A percentile compares a stretch with the other conserved stretches of the same genome.
Conservation (phyloP, 2,113 vertebrate species). For the Hippopotamus amphibius region DNA sequence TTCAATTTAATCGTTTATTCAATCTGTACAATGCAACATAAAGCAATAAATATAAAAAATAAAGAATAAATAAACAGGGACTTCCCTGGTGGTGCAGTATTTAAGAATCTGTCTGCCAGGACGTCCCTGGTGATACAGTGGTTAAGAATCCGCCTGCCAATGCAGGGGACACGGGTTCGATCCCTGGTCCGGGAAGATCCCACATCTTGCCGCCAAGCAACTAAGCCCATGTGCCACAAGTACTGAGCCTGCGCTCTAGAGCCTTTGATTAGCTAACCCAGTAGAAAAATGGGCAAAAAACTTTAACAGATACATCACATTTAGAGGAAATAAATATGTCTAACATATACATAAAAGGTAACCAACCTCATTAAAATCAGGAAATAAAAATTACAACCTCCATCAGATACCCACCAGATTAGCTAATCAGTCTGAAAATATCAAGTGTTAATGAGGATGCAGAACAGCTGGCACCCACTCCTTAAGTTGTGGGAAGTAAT, state of each 20-base stretch:
- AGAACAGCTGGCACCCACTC: not conserved
- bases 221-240: too few species aligned
- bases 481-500: not conserved
- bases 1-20: not conserved
- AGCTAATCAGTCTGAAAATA: not conserved
- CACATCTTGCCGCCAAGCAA: too few species aligned
- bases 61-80: not conserved
- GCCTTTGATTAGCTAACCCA: too few species aligned
- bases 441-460: not conserved
- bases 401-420: not conserved
- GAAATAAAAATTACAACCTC: slow-evolving; percentile 3
- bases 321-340: not conserved
- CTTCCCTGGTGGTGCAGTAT: too few species aligned
- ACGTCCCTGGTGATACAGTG: too few species aligned
- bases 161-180: too few species aligned
- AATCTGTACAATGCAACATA: not conserved
- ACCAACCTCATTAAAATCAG: not conserved
- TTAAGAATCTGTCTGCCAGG: too few species aligned
- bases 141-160: too few species aligned
- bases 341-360: not conserved
- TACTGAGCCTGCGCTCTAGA: too few species aligned
- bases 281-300: not conserved
- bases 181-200: too few species aligned
- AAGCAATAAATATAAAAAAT: not conserved
- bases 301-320: not conserved